A percentile compares a stretch with the other conserved stretches of the same genome.
phyloP scores from a whole-genome alignment of 2,113 vertebrate genomes.

The Recurvirostra avosetta region DNA sequence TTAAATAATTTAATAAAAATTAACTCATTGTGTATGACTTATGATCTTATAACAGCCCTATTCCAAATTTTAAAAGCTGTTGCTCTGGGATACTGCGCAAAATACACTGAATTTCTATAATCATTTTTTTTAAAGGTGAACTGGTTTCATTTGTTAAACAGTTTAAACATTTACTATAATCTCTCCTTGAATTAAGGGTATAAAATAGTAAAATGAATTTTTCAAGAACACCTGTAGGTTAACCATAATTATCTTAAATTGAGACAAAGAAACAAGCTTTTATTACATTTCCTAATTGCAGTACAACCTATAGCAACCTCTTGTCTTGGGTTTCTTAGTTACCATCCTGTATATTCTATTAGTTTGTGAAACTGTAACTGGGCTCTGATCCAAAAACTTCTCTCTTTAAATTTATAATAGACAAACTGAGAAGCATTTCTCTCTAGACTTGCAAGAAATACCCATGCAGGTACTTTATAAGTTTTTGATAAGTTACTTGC shows the following conservation, averaged over 20 bases:
- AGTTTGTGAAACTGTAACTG: background rate
- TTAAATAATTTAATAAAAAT: background rate
- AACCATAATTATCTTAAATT: background rate
- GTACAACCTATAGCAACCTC: background rate
- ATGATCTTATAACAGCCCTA: background rate
- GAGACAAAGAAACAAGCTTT: constrained; percentile 4
- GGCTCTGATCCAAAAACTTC: background rate
- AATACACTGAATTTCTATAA: background rate
- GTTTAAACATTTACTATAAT: background rate
- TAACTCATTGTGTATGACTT: background rate
- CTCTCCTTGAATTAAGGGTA: background rate
- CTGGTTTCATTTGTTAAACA: background rate
- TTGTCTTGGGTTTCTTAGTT: background rate
- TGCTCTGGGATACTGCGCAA: background rate
- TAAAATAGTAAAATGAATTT: background rate
- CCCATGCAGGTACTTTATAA: background rate
- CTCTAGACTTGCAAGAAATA: background rate
- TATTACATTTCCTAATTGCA: constrained; percentile 9
- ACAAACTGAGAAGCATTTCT: background rate
- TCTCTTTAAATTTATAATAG: background rate
- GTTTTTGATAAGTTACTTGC: background rate
- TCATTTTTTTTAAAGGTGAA: accelerated
- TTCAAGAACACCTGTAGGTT: background rate
- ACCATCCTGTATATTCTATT: background rate
- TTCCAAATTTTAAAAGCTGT: background rate